A percentile compares a stretch with the other conserved stretches of the same genome.
Conservation (phyloP, 2,113 vertebrate genomes). For the Anoura caudifer region DNA sequence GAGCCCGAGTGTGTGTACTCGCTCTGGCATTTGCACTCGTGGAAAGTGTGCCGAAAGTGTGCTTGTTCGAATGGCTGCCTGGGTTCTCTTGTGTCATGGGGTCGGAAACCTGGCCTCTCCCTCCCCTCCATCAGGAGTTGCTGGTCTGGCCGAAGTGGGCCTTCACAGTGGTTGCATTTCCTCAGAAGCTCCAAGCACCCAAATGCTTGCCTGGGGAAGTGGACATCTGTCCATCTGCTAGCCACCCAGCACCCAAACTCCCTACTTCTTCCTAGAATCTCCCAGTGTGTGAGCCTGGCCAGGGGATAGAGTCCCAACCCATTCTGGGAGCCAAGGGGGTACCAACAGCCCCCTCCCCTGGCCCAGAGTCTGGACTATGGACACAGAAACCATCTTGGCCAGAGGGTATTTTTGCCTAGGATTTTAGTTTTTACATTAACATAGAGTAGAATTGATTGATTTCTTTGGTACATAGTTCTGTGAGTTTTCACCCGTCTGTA, state of each 20-base stretch:
- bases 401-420: neutral
- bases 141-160: neutral
- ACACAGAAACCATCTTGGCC: neutral
- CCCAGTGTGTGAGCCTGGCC: neutral
- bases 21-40: rapidly evolving
- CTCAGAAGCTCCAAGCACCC: neutral
- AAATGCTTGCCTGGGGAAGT: neutral
- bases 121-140: neutral
- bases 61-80: neutral
- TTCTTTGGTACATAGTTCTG: neutral
- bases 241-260: neutral
- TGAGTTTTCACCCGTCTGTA: neutral
- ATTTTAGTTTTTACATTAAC: neutral
- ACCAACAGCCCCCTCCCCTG: too few relatives aligned
- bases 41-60: neutral
- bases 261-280: neutral
- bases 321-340: neutral
- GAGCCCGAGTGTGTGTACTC: neutral
- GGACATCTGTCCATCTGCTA: neutral
- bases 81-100: neutral
- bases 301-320: neutral
- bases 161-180: rapidly evolving
- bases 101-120: neutral
- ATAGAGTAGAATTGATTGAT: neutral
- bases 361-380: neutral